Percentiles rank a stretch among this genome's conserved stretches.
Evolutionary conservation across 2,797 vertebrate genomes (phyloP).

Genomic region (Phaenicophaeus curvirostris): DNA sequence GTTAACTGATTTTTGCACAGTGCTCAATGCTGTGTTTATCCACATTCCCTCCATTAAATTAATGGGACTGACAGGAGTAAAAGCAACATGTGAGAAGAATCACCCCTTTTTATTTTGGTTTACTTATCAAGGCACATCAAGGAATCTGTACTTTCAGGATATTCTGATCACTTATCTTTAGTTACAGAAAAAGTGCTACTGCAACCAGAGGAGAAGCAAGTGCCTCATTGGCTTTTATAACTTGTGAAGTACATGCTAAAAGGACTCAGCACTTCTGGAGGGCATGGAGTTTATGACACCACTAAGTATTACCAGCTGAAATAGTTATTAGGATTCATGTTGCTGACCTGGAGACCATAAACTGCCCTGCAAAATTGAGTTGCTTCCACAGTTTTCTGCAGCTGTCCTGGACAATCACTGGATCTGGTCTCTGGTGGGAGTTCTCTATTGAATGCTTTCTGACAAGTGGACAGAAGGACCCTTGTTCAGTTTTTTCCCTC

Average conservation of each 20-base stretch:
- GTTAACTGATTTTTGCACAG: neutral
- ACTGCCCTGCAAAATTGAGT: neutral
- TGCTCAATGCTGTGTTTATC: neutral
- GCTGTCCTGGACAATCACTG: conserved; percentile 31
- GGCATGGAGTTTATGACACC: neutral
- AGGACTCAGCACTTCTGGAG: neutral
- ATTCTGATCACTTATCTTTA: neutral
- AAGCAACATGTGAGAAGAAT: neutral
- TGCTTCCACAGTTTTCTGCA: conserved; percentile 27
- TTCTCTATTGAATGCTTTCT: neutral
- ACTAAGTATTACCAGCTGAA: neutral
- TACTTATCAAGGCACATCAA: neutral
- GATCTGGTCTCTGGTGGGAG: neutral
- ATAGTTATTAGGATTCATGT: neutral
- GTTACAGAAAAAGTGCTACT: neutral
- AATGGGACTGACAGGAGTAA: neutral
- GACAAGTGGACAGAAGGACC: neutral
- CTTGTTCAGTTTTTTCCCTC: neutral
- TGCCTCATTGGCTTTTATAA: neutral
- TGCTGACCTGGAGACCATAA: neutral
- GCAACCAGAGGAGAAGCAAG: neutral
- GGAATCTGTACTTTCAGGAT: neutral
- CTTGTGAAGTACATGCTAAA: neutral
- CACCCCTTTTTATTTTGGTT: neutral
- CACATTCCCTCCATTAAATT: neutral